Evolutionary conservation across 2,888 invertebrate genomes (phyloP), one percentile per base, ranked within the genome.

Genomic region (Artemia sp.): DNA sequence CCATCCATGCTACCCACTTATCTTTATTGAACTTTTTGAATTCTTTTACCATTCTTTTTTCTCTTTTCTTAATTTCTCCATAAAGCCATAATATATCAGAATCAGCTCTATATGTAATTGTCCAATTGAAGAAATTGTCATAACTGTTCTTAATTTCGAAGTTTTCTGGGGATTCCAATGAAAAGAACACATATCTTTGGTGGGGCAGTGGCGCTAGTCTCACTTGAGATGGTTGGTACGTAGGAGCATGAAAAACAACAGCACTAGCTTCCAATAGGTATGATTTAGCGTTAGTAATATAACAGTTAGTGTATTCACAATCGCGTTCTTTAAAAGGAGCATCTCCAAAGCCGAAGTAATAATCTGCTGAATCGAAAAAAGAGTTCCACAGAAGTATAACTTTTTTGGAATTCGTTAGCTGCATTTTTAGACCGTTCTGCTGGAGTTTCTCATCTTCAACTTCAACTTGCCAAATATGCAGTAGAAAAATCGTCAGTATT

Each of bases 1-100:
- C 72, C 58, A 73, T 73, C 73, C 73, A 73, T 8, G 72, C 73
- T 1, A 71, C 73, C 68, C 71, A 19, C 68, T 71, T 73, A 4
- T 70, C 67, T 24, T 71, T 71, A 12, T 67, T 69, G 53, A 69
- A 69, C 9, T 12, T 11, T n/a, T 69, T 51, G 24, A 70, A 12
- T 12, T n/a, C 67, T 24, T 69, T 14, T 8, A 24, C 19, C 24
- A 19, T 66, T 50, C 51, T 14, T 12, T 24, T 12, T 8, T 8
- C n/a, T 12, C 58, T 69, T n/a, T 8, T 24, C 8, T 12, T 52
- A 14, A 70, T 68, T 24, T 67, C 66, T 24, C 71, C 71, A 52
- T 71, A 71, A 52, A 51, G 67, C 12, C 69, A 67, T 9, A 38
- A 53, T 66, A 71, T 58, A 50, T 71, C 71, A 19, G 71, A 70